Evolutionary conservation across 2,888 invertebrate species (phyloP).

Genomic region (Aleiodes leptofemur): DNA sequence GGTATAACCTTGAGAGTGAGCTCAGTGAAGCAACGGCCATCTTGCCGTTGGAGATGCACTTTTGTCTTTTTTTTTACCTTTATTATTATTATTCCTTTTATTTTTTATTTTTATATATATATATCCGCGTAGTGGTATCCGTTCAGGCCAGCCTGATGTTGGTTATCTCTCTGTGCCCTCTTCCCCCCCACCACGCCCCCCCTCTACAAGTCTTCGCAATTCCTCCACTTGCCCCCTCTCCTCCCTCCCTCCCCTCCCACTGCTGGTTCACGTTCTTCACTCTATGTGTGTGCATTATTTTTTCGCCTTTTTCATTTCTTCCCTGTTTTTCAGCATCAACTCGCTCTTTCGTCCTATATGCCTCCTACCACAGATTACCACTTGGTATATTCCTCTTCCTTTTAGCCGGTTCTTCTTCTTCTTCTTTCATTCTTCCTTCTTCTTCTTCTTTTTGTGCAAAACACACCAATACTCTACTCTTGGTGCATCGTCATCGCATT

Average conservation of each 20-base stretch:
- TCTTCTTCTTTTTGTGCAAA: slow-evolving; percentile 50
- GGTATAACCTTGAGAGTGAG: slow-evolving; percentile 70
- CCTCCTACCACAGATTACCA: slow-evolving; percentile 71
- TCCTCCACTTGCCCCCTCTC: slow-evolving; percentile 35
- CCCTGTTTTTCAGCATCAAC: slow-evolving; percentile 57
- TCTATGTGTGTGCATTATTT: slow-evolving; percentile 39
- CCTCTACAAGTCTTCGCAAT: slow-evolving; percentile 44
- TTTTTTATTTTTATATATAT: slow-evolving; percentile 39
- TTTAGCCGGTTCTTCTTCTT: slow-evolving; percentile 59
- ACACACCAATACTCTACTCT: slow-evolving; percentile 17
- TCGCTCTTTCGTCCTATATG: slow-evolving; percentile 71
- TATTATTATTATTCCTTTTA: slow-evolving; percentile 64
- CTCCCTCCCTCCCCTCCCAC: slow-evolving; percentile 42
- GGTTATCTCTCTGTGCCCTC: slow-evolving; percentile 36
- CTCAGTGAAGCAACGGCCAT: slow-evolving; percentile 71
- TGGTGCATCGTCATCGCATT: slow-evolving; percentile 42
- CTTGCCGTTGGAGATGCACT: slow-evolving; percentile 71
- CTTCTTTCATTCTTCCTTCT: slow-evolving; percentile 46
- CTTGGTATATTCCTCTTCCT: slow-evolving; percentile 1
- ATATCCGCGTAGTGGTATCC: slow-evolving; percentile 44
- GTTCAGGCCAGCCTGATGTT: slow-evolving; percentile 40
- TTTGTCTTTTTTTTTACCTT: slow-evolving; percentile 71
- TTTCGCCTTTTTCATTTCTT: slow-evolving; percentile 54
- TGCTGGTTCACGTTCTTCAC: slow-evolving; percentile 7
- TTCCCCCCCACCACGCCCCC: slow-evolving; percentile 36